Conservation (phyloP, 2,113 vertebrate genomes). For the Pristiophorus japonicus region DNA sequence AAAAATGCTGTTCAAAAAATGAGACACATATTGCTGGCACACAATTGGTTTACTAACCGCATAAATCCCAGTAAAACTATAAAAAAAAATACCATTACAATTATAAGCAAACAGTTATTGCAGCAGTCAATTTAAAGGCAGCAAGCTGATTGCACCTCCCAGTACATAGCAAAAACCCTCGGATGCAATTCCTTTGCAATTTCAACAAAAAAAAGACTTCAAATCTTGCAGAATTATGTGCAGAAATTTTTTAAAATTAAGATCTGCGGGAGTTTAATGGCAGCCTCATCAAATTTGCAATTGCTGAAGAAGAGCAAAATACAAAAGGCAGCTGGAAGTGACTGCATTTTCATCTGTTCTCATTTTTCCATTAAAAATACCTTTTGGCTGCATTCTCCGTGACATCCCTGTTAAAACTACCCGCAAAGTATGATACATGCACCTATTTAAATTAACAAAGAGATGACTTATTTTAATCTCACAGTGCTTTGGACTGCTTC, state of each 20-base stretch:
- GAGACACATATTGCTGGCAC: not conserved
- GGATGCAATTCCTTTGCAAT: slow-evolving; percentile 29
- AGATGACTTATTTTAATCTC: slow-evolving; percentile 92
- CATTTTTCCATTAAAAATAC: slow-evolving; percentile 92
- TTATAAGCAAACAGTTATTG: slow-evolving; percentile 27
- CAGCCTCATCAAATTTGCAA: slow-evolving; percentile 72
- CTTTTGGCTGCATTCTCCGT: slow-evolving; percentile 86
- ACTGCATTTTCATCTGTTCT: slow-evolving; percentile 75
- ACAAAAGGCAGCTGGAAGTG: slow-evolving; percentile 71
- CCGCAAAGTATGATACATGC: slow-evolving; percentile 94
- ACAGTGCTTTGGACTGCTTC: slow-evolving; percentile 79
- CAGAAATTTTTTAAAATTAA: slow-evolving; percentile 59
- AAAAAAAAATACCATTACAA: slow-evolving; percentile 21
- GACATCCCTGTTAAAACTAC: slow-evolving; percentile 77
- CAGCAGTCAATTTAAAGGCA: slow-evolving; percentile 17
- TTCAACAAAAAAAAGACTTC: slow-evolving; percentile 22
- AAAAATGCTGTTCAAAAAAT: not conserved
- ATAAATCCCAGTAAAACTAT: slow-evolving; percentile 21
- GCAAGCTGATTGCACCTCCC: slow-evolving; percentile 21
- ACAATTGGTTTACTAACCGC: not conserved
- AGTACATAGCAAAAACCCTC: slow-evolving; percentile 26
- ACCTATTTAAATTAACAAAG: slow-evolving; percentile 99
- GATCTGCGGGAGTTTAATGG: slow-evolving; percentile 68
- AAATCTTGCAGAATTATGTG: slow-evolving; percentile 28
- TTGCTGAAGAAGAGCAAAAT: slow-evolving; percentile 69